Conservation (phyloP, 2,888 invertebrate genomes). For the Drosophila kambysellisi region DNA sequence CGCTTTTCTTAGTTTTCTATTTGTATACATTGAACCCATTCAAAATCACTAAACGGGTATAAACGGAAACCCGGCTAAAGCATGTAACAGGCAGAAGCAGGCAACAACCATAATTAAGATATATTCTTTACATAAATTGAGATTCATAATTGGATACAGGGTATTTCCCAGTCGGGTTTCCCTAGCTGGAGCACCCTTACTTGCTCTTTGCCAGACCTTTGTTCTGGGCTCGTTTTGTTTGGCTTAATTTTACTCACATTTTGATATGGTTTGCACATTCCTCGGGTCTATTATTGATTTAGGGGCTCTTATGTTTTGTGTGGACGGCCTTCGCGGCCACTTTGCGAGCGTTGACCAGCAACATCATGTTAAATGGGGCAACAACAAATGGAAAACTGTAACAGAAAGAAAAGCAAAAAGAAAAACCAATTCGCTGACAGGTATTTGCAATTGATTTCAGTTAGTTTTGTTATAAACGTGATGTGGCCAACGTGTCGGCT, state of each 20-base stretch:
- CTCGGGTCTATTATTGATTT: conserved; percentile 55
- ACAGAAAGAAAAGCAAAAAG: neutral
- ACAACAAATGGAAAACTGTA: neutral
- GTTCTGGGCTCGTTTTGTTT: neutral
- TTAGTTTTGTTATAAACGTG: conserved; percentile 53
- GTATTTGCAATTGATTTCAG: conserved; percentile 64
- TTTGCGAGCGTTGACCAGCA: conserved; percentile 57
- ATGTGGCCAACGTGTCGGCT: conserved; percentile 52
- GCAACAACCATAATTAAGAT: neutral
- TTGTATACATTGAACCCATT: neutral
- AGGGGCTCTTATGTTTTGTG: conserved; percentile 51
- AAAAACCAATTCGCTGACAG: conserved; percentile 42
- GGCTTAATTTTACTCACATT: conserved; percentile 7
- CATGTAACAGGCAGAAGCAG: neutral
- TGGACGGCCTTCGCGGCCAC: conserved; percentile 54
- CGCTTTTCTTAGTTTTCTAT: neutral
- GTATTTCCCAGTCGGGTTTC: neutral
- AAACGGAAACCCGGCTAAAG: fast-evolving
- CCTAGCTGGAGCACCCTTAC: neutral
- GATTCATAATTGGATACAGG: neutral
- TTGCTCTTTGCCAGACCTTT: neutral
- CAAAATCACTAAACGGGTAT: neutral
- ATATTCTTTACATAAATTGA: neutral
- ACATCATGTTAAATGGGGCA: conserved; percentile 6
- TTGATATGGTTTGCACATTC: conserved; percentile 17